Evolutionary conservation across 1,140 invertebrate species (phyloP).

Genomic region (Chironomus striatipennis): DNA sequence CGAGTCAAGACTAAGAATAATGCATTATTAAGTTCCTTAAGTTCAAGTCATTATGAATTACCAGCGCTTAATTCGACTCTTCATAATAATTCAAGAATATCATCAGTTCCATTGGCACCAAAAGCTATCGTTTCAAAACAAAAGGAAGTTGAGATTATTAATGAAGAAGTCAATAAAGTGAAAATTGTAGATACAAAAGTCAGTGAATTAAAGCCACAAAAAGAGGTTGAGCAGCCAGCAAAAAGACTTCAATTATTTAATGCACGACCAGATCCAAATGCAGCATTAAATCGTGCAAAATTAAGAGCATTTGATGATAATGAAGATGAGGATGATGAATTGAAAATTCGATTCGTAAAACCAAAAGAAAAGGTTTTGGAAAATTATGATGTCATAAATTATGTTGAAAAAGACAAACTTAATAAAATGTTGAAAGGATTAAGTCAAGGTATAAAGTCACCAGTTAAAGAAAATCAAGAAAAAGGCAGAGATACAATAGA

Average conservation of each 20-base stretch:
- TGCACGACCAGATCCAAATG: neutral
- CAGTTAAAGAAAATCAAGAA: neutral
- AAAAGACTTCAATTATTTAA: slow-evolving; percentile 11
- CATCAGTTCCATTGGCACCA: neutral
- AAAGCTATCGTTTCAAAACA: neutral
- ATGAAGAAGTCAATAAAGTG: neutral
- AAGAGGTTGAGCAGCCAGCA: neutral
- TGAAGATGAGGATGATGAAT: neutral
- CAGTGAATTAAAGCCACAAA: neutral
- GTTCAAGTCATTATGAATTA: neutral
- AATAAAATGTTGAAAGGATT: neutral
- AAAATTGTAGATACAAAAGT: neutral
- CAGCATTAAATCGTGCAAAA: neutral
- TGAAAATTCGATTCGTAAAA: slow-evolving; percentile 1
- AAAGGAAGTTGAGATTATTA: neutral
- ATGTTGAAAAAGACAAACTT: neutral
- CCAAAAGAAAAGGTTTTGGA: neutral
- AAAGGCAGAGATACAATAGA: neutral
- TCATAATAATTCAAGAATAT: neutral
- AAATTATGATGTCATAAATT: neutral
- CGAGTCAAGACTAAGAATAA: neutral
- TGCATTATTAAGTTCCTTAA: neutral
- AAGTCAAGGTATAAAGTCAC: neutral
- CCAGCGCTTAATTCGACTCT: neutral
- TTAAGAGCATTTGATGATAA: neutral